Conservation (phyloP, 2,113 vertebrate species). For the Phycodurus eques region DNA sequence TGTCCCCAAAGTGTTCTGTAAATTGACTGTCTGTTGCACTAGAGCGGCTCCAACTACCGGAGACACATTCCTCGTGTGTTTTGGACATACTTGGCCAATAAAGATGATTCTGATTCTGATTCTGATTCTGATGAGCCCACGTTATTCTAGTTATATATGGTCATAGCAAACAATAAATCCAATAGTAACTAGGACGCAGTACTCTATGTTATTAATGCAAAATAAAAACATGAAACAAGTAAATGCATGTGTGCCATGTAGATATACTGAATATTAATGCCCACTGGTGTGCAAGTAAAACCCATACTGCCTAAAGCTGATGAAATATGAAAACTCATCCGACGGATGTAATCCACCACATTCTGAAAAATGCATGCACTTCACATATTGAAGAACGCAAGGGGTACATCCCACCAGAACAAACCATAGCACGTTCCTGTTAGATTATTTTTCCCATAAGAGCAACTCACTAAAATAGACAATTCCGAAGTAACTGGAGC, state of each 20-base stretch:
- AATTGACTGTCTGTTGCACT: too few species aligned
- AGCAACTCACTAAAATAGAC: conserved; percentile 23
- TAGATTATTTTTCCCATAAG: conserved; percentile 13
- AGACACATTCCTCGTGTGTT: too few species aligned
- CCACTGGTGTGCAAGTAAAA: conserved; percentile 30
- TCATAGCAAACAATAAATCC: neutral
- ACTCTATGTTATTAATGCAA: neutral
- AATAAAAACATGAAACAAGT: conserved; percentile 8
- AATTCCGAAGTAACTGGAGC: conserved; percentile 33
- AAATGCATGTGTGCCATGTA: conserved; percentile 20
- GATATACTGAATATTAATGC: conserved; percentile 35
- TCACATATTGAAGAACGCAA: conserved; percentile 30
- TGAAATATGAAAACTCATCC: conserved; percentile 59
- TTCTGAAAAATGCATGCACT: conserved; percentile 52
- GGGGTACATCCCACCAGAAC: conserved; percentile 18
- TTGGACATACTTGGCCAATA: too few species aligned
- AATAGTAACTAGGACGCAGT: too few species aligned
- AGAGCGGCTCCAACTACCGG: too few species aligned
- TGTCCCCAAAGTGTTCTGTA: too few species aligned
- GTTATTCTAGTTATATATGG: neutral
- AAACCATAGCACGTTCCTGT: conserved; percentile 6
- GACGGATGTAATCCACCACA: conserved; percentile 51
- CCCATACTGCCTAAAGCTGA: conserved; percentile 35
- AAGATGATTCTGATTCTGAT: too few species aligned
- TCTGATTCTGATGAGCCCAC: too few species aligned